phyloP scores from a whole-genome alignment of 2,113 vertebrate genomes.

The Scatophagus argus region DNA sequence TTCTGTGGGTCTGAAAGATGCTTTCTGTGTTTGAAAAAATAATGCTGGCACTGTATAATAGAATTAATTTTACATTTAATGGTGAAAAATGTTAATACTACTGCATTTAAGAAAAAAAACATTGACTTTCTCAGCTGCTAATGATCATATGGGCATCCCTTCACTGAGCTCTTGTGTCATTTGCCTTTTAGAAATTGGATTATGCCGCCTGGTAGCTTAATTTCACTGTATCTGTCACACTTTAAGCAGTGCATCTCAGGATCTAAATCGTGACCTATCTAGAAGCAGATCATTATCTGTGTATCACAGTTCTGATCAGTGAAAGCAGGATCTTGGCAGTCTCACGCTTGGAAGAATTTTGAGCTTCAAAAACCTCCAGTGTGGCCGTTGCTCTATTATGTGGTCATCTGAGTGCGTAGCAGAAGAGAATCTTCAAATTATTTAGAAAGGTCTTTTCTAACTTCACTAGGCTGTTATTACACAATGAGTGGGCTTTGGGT shows the following conservation, averaged over 20 bases:
- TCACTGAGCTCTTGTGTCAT: not conserved
- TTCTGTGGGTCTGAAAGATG: not conserved
- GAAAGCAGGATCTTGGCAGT: not conserved
- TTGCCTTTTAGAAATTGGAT: not conserved
- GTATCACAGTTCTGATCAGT: not conserved
- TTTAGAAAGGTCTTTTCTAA: constrained; percentile 6
- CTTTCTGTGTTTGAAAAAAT: not conserved
- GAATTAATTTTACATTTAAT: not conserved
- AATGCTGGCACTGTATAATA: not conserved
- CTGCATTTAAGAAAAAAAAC: not conserved
- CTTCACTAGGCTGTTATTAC: constrained; percentile 3
- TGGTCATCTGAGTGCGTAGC: constrained; percentile 31
- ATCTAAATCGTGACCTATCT: not conserved
- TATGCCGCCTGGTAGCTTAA: not conserved
- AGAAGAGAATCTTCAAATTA: constrained; percentile 32
- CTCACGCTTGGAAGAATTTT: constrained; percentile 4
- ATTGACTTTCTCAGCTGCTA: not conserved
- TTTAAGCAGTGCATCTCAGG: not conserved
- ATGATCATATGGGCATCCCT: not conserved
- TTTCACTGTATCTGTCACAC: not conserved
- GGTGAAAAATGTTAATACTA: not conserved
- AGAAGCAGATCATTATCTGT: not conserved
- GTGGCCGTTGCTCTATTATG: constrained; percentile 25
- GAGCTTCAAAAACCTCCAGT: constrained; percentile 27
- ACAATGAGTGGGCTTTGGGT: constrained; percentile 1